A percentile compares a stretch with the other conserved stretches of the same genome.
phyloP scores from a whole-genome alignment of 2,113 vertebrate species.

The Eonycteris spelaea region DNA sequence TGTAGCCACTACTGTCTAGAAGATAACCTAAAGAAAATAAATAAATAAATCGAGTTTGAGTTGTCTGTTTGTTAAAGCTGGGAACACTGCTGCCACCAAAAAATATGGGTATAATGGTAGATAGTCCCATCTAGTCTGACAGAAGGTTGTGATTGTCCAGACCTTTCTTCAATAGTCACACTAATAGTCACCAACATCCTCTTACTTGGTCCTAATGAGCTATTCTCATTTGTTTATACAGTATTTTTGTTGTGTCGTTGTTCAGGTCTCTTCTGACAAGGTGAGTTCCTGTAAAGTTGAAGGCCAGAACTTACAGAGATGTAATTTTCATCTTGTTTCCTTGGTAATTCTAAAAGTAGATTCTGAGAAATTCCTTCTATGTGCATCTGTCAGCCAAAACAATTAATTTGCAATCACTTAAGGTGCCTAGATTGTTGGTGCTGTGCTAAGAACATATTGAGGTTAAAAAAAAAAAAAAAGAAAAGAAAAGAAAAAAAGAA shows the following conservation, averaged over 20 bases:
- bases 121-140: not conserved
- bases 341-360: slow-evolving; percentile 30
- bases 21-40: not conserved
- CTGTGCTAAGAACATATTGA: not conserved
- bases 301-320: not conserved
- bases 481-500: not conserved
- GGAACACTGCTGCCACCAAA: not conserved
- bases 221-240: not conserved
- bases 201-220: not conserved
- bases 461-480: not conserved
- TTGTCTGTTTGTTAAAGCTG: not conserved
- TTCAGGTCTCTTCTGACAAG: not conserved
- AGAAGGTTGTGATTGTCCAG: not conserved
- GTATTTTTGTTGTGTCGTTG: not conserved
- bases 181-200: not conserved
- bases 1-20: not conserved
- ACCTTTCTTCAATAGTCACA: not conserved
- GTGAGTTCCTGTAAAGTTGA: not conserved
- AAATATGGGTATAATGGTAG: not conserved
- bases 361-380: not conserved
- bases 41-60: not conserved
- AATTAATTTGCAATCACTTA: not conserved
- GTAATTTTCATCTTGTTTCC: not conserved
- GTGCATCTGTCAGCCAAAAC: not conserved
- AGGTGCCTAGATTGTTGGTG: not conserved